A percentile compares a stretch with the other conserved stretches of the same genome.
phyloP scores from a whole-genome alignment of 2,888 invertebrate species.

The Myopa testacea region DNA sequence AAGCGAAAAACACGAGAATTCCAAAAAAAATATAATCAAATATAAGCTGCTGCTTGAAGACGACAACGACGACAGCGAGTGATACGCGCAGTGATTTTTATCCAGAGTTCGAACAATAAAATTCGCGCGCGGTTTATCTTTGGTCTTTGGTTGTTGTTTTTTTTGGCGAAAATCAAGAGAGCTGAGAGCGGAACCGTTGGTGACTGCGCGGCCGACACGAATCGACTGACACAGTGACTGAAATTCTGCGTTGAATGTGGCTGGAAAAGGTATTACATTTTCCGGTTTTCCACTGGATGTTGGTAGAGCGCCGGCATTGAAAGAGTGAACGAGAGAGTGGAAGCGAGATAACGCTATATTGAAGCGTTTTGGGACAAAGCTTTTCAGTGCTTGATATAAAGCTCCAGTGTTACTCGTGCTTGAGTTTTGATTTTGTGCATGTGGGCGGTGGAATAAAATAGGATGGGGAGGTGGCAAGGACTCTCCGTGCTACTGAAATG shows the following conservation, averaged over 20 bases:
- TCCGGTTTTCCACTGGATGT: conserved; percentile 30
- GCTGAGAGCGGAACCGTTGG: conserved; percentile 48
- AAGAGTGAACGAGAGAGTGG: neutral
- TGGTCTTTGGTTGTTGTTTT: too few relatives aligned
- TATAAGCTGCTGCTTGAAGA: too few relatives aligned
- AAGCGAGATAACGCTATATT: neutral
- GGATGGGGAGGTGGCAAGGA: too few relatives aligned
- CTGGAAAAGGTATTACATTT: conserved; percentile 32
- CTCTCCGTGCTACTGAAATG: too few relatives aligned
- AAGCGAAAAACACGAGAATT: too few relatives aligned
- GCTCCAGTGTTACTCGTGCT: neutral
- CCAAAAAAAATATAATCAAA: too few relatives aligned
- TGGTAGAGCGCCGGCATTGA: neutral
- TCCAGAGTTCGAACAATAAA: neutral
- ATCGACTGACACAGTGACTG: conserved; percentile 61
- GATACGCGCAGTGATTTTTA: too few relatives aligned
- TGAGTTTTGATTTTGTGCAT: neutral
- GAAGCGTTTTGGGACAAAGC: neutral
- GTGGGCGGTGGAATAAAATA: too few relatives aligned
- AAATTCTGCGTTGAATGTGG: conserved; percentile 19
- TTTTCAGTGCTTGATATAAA: neutral
- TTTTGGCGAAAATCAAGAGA: conserved; percentile 32
- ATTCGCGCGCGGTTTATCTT: conserved; percentile 40
- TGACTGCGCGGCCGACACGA: conserved; percentile 65
- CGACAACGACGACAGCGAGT: too few relatives aligned